These are phyloP conservation scores for Acanthurus lineatus DNA, from an alignment of 2,797 vertebrate species.

Conservation along the genomic window DNA sequence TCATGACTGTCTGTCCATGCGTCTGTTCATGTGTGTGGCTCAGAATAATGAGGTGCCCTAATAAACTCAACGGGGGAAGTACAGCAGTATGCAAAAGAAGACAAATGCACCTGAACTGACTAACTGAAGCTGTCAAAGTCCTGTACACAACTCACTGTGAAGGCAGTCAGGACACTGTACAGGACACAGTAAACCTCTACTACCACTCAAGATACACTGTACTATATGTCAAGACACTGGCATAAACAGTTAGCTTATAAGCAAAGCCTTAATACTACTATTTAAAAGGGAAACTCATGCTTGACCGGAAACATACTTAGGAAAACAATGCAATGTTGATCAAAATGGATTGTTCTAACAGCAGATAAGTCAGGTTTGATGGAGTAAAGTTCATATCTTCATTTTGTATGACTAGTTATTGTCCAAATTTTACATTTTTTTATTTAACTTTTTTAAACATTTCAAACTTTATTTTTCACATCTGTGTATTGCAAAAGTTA, in stretches of 20 bases:
- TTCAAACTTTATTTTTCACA: background rate
- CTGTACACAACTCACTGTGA: background rate
- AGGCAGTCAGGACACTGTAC: background rate
- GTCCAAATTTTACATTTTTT: background rate
- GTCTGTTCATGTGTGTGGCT: constrained; percentile 12
- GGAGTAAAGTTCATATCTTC: background rate
- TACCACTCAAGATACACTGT: background rate
- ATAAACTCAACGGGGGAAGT: constrained; percentile 30
- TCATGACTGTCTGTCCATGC: constrained; percentile 6
- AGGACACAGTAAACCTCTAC: background rate
- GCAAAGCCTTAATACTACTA: background rate
- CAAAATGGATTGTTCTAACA: background rate
- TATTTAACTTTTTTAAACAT: background rate
- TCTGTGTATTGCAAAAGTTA: background rate
- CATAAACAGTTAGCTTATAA: background rate
- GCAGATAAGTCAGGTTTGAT: background rate
- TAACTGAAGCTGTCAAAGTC: constrained; percentile 12
- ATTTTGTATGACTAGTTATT: background rate
- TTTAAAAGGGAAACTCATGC: background rate
- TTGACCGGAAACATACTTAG: background rate
- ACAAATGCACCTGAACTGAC: constrained; percentile 21
- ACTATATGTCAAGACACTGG: background rate
- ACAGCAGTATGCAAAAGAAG: constrained; percentile 17
- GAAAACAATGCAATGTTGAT: no score
- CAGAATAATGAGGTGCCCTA: constrained; percentile 4